Conservation (phyloP, 2,797 vertebrate genomes). For the Aselliscus stoliczkanus region DNA sequence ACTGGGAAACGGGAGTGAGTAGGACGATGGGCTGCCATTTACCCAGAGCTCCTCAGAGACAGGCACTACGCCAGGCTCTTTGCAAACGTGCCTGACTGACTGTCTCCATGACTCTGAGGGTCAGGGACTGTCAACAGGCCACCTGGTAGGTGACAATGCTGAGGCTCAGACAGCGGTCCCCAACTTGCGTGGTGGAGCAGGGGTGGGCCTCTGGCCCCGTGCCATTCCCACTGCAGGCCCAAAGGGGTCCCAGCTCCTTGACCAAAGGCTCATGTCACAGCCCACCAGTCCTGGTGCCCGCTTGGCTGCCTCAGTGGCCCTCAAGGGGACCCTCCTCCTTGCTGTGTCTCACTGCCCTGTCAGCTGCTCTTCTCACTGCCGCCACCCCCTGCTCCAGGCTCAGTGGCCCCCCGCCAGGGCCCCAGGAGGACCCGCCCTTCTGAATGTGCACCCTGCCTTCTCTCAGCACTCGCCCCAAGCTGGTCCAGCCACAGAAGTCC, state of each 20-base stretch:
- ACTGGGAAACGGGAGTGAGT: no score
- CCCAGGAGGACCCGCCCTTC: neutral
- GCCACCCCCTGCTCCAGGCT: neutral
- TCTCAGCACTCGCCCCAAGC: neutral
- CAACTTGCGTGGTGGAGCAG: neutral
- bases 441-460: accelerated
- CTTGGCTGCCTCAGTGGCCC: neutral
- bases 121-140: neutral
- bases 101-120: neutral
- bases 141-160: neutral
- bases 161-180: neutral
- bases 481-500: neutral
- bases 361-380: accelerated
- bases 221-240: neutral
- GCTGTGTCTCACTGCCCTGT: neutral
- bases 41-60: no score
- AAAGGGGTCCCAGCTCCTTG: neutral
- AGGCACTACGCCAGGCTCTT: neutral
- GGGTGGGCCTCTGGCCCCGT: accelerated
- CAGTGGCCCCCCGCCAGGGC: neutral
- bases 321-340: neutral
- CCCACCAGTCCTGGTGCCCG: neutral
- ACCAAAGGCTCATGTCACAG: neutral
- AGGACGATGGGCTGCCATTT: neutral
- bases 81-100: neutral